phyloP scores from a whole-genome alignment of 1,140 invertebrate genomes.

The Andricus grossulariae region DNA sequence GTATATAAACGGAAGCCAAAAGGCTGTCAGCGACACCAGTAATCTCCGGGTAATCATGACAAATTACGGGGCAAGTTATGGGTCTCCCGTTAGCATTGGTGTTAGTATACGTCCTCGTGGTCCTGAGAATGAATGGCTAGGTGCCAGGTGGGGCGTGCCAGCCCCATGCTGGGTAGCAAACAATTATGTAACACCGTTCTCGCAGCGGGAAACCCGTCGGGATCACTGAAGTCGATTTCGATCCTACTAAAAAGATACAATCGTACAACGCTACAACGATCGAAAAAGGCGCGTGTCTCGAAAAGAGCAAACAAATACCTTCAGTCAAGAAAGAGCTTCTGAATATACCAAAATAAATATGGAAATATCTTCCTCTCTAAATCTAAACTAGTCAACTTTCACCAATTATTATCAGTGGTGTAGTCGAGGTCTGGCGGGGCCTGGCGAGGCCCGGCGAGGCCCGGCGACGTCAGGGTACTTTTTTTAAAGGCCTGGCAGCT shows the following conservation, averaged over 20 bases:
- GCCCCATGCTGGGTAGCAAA: conserved; percentile 59
- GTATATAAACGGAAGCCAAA: conserved; percentile 57
- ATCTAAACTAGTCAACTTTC: too few relatives aligned
- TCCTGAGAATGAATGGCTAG: conserved; percentile 58
- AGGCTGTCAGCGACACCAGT: conserved; percentile 69
- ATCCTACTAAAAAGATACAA: conserved; percentile 15
- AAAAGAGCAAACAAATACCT: neutral
- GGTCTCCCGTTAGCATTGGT: conserved; percentile 40
- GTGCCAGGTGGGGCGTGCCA: conserved; percentile 66
- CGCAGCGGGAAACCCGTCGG: conserved; percentile 47
- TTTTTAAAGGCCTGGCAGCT: too few relatives aligned
- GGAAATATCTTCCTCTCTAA: too few relatives aligned
- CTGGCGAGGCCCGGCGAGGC: too few relatives aligned
- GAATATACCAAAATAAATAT: too few relatives aligned
- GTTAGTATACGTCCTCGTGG: conserved; percentile 29
- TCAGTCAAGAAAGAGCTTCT: neutral
- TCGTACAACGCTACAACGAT: neutral
- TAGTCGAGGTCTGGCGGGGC: too few relatives aligned
- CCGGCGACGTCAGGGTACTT: too few relatives aligned
- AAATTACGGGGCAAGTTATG: conserved; percentile 62
- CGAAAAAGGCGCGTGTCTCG: neutral
- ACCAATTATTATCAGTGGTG: too few relatives aligned
- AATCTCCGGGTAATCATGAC: conserved; percentile 73
- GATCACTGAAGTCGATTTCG: conserved; percentile 11
- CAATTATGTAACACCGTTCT: conserved; percentile 64